Evolutionary conservation across 2,888 invertebrate species (phyloP), one percentile per base, ranked within the genome.

Genomic region (Apotomis capreana): DNA sequence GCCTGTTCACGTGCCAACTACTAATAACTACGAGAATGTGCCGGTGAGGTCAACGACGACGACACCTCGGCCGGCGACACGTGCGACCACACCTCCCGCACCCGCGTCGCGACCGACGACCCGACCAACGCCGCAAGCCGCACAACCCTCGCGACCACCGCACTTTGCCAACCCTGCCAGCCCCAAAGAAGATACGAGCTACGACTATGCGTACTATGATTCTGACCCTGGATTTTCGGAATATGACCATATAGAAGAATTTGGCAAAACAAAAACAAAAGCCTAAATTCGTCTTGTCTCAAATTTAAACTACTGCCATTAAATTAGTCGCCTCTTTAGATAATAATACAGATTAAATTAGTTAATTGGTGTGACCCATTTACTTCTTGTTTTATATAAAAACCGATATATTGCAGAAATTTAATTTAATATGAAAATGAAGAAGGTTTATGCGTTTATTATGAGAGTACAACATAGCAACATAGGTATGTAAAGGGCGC

Each of bases 141-240:
- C 73, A 6, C 26, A 70, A 36, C 4, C 80, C 80, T 3, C 62
- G 61, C 74, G 65, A n/a, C 80, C 83, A 37, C 87, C 88, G 37
- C 82, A 84, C 69, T 85, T 85, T 59, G 83, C 87, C 46, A 88
- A 89, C 52, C 90, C 89, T 40, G 90, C 87, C 80, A 95, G 90
- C 80, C 95, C 95, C 77, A 95, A 95, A 76, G 95, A 95, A 80
- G 95, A 96, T 80, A 94, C 94, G 67, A 96, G 95, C 83, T 97
- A 97, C 82, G 97, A 97, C 84, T 97, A 97, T 81, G 97, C 97
- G 4, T 97, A 97, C 83, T 97, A 97, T 81, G 97, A 97, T 84
- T 95, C 95, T 70, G 95, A 95, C 64, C 90, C 91, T 12, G 94
- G 94, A 57, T 94, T 94, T 79, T 85, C 94, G 54, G 94, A 94